A percentile compares a stretch with the other conserved stretches of the same genome.
Evolutionary conservation across 2,797 vertebrate genomes (phyloP).

Genomic region (Meda fulgida): DNA sequence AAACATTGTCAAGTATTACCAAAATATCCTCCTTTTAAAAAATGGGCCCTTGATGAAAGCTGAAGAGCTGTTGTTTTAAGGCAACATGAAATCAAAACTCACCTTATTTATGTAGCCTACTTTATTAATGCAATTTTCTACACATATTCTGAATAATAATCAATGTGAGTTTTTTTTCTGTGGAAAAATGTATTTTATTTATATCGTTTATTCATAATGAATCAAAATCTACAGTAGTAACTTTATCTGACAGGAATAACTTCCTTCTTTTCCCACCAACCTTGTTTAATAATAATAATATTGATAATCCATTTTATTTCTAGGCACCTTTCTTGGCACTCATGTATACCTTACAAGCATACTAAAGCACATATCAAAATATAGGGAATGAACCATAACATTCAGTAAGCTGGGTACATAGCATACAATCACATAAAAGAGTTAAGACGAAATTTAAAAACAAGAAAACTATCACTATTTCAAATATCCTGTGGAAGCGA

Average conservation of each 20-base stretch:
- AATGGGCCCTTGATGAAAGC: slow-evolving; percentile 6
- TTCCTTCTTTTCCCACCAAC: neutral
- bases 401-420: neutral
- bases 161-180: neutral
- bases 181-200: neutral
- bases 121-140: neutral
- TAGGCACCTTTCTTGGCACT: neutral
- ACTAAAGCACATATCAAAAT: neutral
- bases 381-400: neutral
- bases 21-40: slow-evolving; percentile 10
- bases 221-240: neutral
- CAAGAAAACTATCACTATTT: neutral
- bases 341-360: neutral
- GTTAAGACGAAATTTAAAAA: neutral
- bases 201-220: neutral
- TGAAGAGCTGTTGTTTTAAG: neutral
- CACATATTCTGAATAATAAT: neutral
- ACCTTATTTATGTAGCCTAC: neutral
- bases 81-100: neutral
- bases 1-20: slow-evolving; percentile 35
- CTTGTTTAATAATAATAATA: neutral
- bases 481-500: neutral
- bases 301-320: neutral
- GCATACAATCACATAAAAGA: neutral
- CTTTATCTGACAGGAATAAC: neutral